phyloP scores from a whole-genome alignment of 2,113 vertebrate genomes.

The Chaenocephalus aceratus region DNA sequence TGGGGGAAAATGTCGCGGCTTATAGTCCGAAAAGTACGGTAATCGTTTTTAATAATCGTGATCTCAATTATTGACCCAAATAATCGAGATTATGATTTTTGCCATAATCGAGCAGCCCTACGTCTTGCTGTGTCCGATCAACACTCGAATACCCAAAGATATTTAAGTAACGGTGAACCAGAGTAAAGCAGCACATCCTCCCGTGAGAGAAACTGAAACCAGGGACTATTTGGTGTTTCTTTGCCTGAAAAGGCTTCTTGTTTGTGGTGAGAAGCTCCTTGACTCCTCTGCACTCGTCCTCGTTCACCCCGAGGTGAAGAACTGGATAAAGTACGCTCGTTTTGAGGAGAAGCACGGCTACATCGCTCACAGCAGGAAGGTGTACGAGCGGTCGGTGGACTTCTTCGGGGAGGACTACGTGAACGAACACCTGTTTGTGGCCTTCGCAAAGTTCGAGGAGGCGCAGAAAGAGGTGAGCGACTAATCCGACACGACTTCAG shows the following conservation, averaged over 20 bases:
- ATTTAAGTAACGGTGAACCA: neutral
- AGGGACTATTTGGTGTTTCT: neutral
- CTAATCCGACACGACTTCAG: no score
- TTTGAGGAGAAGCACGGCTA: constrained; percentile 98
- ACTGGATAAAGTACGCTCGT: constrained; percentile 98
- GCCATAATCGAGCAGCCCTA: neutral
- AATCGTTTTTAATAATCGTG: no score
- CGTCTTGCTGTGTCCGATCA: neutral
- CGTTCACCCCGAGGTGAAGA: constrained; percentile 96
- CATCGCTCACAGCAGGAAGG: constrained; percentile 91
- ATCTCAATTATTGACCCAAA: no score
- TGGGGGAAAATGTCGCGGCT: no score
- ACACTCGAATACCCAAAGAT: neutral
- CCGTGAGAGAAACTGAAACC: no score
- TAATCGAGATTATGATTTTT: no score
- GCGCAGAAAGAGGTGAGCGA: constrained; percentile 89
- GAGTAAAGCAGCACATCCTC: neutral
- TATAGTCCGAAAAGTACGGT: no score
- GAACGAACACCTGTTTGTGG: constrained; percentile 93
- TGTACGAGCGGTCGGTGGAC: constrained; percentile 93
- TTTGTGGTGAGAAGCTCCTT: constrained; percentile 72
- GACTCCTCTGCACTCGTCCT: constrained; percentile 89
- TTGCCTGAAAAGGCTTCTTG: neutral
- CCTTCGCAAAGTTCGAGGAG: constrained; percentile 97
- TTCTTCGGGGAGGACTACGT: constrained; percentile 96